Evolutionary conservation across 1,140 invertebrate genomes (phyloP), one percentile per base, ranked within the genome.

Genomic region (Wiebesia pumilae): DNA sequence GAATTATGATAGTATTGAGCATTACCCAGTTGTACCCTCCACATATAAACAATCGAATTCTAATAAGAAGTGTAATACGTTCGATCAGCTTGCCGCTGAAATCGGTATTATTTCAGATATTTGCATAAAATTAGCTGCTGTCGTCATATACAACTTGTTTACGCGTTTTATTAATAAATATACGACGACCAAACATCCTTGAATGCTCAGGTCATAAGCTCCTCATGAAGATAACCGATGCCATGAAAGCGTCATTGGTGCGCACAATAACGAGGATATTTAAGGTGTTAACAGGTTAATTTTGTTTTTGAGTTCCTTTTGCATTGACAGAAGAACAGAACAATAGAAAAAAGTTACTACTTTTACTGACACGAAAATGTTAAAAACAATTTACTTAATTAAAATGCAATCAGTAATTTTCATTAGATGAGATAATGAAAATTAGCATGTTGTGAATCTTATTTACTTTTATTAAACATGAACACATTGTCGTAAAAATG

Each of bases 101-200:
- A 75, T 75, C 19, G 12, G 38, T 2, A 75, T 43, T 75, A 43
- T 43, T 75, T n/a, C 24, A 75, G 6, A 27, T 9, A 43, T 75
- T 75, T 43, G 24, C 71, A 40, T 75, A 75, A 75, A 75, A 27
- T 43, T 38, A 38, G 3, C 40, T 19, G 21, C 6, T 38, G 38
- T 35, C 54, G 51, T 40, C 51, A 40, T 35, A 62, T 62, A n/a
- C 33, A 65, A 71, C 21, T 82, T 82, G 75, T 89, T 89, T 88
- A 58, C 62, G 71, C 40, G 38, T 71, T 81, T 81, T 81, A 75
- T 88, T 88, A 80, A 80, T 82, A 51, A 71, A 71, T 24, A 27
- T 47, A 30, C 40, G 40, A 38, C 3, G 58, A 83, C 21, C n/a
- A 21, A 24, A 54, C 38, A 87, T 87, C 89, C 90, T 90, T 90